Evolutionary conservation across 2,797 vertebrate genomes (phyloP), one percentile per base, ranked within the genome.

Genomic region (Cuculus canorus): DNA sequence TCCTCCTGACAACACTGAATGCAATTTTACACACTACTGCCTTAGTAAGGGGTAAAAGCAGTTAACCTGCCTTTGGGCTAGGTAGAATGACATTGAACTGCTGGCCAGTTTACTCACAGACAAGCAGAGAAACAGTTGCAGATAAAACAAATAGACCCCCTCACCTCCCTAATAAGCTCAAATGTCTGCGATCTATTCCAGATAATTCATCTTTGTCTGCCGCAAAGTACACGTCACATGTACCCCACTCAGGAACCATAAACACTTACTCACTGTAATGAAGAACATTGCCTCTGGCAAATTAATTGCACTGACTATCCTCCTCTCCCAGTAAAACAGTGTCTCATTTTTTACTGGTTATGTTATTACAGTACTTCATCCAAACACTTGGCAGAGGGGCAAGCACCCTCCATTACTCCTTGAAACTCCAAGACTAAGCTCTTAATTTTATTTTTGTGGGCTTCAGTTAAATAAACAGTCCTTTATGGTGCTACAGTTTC

Each of bases 251-350:
- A 85, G 86, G 45, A 94, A 57, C 53, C 66, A 64, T 73, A 82
- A 94, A 96, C 60, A 86, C 71, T 86, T 92, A 84, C 30, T 93
- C 72, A 61, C 25, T 92, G 84, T 56, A 81, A 75, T 48, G 79
- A 92, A 96, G 72, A 95, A 54, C 50, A 88, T 59, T 73, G 80
- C 75, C 76, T 92, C 68, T 45, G 82, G 89, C 86, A 95, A 50
- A 80, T 86, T 52, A 93, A 93, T 79, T 89, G 68, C 52, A 92
- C 48, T 82, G 63, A 76, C 28, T 86, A 37, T 50, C 37, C 66
- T 77, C 32, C 69, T 86, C 33, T 28, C 53, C 45, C 72, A 87
- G 41, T 56, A 83, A 92, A 90, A 80, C 1, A 17, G 23, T 80
- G 84, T 57, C 59, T 65, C 25, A 0, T 61, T 61, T 84, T 82